Evolutionary conservation across 2,888 invertebrate species (phyloP), one percentile per base, ranked within the genome.

Genomic region (Drosophila mimetica): DNA sequence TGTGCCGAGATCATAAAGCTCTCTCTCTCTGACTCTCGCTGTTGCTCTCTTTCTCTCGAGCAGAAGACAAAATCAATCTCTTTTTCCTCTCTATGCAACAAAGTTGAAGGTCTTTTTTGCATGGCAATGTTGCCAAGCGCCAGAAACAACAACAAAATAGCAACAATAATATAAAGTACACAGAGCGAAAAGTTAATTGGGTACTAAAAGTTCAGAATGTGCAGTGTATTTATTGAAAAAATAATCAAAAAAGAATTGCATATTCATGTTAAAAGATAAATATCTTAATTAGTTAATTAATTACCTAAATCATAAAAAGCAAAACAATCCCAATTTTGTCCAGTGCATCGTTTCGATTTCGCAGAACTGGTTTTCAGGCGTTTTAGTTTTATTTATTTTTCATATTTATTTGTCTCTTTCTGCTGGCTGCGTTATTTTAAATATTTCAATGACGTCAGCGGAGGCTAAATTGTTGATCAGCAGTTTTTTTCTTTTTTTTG

Each of bases 21-120:
- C 47, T 41, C 34, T 28, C 32, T 30, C 37, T 14, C 20, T 3
- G 14, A 34, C 22, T 2, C 22, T 20, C 22, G 3, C 22, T 39
- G 4, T 2, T 20, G 16, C 37, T 28, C 32, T 51, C 59, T 51
- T 34, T 11, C 39, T 3, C 22, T 0, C 25, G 44, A n/a, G 25
- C 25, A 25, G 5, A 44, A 44, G 25, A n/a, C 14, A 32, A 16
- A 66, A 44, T 60, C 63, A 44, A n/a, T 46, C 60, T 61, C 32
- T 46, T 54, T 54, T 20, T 46, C 13, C 47, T 78, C 70, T 63
- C 65, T 57, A 41, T 46, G 69, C 70, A 85, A 60, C 76, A 73
- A 74, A 84, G 87, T 80, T 80, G 87, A 80, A 80, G 87, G 87
- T 71, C 78, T 80, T 74, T 86, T 87, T 86, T 61, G 86, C 79